Base-by-base conservation (phyloP, 30 jellyfish, hydroid and myxozoan genomes). In the Aurelia sp. region DNA sequence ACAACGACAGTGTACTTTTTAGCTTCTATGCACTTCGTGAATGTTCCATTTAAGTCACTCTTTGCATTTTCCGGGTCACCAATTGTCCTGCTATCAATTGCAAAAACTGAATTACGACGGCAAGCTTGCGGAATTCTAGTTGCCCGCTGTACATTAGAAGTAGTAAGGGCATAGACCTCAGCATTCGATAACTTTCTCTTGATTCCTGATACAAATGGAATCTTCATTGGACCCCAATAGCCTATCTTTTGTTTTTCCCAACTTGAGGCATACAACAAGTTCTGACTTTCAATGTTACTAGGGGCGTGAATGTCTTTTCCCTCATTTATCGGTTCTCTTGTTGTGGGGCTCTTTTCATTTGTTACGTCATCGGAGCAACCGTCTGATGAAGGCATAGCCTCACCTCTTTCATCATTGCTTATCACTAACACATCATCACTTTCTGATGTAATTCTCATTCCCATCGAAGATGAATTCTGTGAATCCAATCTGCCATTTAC, bases 101-200 rank as follows among this genome's bases (percentile, higher is more conserved):
- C 52, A 11, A 41, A 41, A 30, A 66, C 57, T 4, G 77, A 35
- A 19, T 66, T 66, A 19, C 48, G 31, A 19, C 77, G 31, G 48
- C 77, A 66, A 30, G 77, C 77, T 16, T 66, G 77, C 16, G 77
- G 77, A 20, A 20, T 30, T 30, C 77, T 66, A 16, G n/a, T 12
- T n/a, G 77, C 77, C n/a, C 77, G 31, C 48, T 66, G 31, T 66
- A 18, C 50, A 30, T 66, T 18, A n/a, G 53, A 66, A 16, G 7
- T 66, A 20, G 40, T 44, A 16, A 66, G 48, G 48, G 40, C 21
- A 27, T n/a, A 66, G 53, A 66, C 48, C 16, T 66, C 77, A 18
- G 48, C n/a, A 27, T 66, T 66, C 9, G 77, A n/a, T 44, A 66
- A 44, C 40, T 66, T 66, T 11, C 40, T 66, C 31, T 30, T 20